A percentile compares a stretch with the other conserved stretches of the same genome.
phyloP scores from a whole-genome alignment of 2,888 invertebrate genomes.

The Cryptophagus acutangulus region DNA sequence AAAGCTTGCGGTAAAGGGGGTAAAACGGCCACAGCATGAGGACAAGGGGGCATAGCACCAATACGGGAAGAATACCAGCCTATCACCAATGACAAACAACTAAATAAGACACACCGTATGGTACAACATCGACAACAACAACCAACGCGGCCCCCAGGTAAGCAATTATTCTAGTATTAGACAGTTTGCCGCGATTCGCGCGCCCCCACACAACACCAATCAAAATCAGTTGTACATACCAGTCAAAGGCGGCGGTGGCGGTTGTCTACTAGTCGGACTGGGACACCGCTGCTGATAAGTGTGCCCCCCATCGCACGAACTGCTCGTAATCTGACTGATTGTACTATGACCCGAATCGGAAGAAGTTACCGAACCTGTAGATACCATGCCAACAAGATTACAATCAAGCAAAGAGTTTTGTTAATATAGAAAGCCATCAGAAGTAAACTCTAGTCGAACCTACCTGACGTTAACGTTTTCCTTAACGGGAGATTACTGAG shows the following conservation, averaged over 20 bases:
- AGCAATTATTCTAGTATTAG: slow-evolving; percentile 16
- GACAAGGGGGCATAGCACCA: slow-evolving; percentile 50
- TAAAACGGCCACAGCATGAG: slow-evolving; percentile 59
- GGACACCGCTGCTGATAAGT: slow-evolving; percentile 43
- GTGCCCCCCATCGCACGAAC: slow-evolving; percentile 48
- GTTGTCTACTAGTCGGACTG: slow-evolving; percentile 44
- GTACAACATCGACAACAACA: neutral
- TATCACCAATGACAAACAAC: slow-evolving; percentile 41
- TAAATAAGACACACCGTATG: slow-evolving; percentile 18
- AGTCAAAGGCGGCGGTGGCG: slow-evolving; percentile 39
- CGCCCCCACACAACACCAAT: slow-evolving; percentile 8
- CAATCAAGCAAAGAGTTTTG: too few species aligned
- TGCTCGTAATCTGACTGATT: slow-evolving; percentile 57
- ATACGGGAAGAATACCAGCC: slow-evolving; percentile 46
- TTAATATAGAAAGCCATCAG: slow-evolving; percentile 21
- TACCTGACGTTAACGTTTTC: slow-evolving; percentile 73
- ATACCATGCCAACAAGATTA: too few species aligned
- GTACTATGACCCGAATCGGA: slow-evolving; percentile 88
- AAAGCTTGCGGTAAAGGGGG: slow-evolving; percentile 54
- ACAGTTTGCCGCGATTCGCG: too few species aligned
- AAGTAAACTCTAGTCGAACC: slow-evolving; percentile 33
- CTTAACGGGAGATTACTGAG: slow-evolving; percentile 83
- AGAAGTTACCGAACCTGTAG: slow-evolving; percentile 79
- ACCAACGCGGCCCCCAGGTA: slow-evolving; percentile 12
- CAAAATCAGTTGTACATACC: slow-evolving; percentile 36